Evolutionary conservation across 2,888 invertebrate genomes (phyloP).

Genomic region (Tanaodytes sp.): DNA sequence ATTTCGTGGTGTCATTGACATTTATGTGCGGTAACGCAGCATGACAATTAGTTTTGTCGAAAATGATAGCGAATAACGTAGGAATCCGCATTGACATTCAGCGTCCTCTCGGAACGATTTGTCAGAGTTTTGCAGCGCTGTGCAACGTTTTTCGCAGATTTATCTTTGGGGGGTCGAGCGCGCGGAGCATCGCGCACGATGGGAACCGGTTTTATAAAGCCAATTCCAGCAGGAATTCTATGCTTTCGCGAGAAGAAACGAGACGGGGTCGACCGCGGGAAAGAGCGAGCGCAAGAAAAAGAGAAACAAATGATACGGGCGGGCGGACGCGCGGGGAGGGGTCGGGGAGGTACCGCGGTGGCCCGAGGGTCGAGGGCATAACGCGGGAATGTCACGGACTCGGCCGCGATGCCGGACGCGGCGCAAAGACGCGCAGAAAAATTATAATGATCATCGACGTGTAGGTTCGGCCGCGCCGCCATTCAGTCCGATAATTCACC

Average conservation of each 20-base stretch:
- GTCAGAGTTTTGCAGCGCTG: slow-evolving; percentile 52
- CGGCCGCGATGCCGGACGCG: slow-evolving; percentile 30
- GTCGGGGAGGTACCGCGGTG: slow-evolving; percentile 11
- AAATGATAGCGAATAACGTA: slow-evolving; percentile 23
- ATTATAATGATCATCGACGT: slow-evolving; percentile 46
- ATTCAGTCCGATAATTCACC: slow-evolving; percentile 32
- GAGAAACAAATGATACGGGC: slow-evolving; percentile 28
- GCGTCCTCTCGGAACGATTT: slow-evolving; percentile 42
- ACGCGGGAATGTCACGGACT: slow-evolving; percentile 51
- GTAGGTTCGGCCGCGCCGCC: slow-evolving; percentile 18
- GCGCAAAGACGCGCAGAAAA: slow-evolving; percentile 39
- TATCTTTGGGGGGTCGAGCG: slow-evolving; percentile 50
- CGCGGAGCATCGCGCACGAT: slow-evolving; percentile 45
- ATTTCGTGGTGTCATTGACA: slow-evolving; percentile 11
- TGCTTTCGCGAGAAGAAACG: slow-evolving; percentile 62
- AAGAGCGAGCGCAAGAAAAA: slow-evolving; percentile 39
- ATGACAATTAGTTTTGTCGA: neutral
- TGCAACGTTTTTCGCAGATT: slow-evolving; percentile 55
- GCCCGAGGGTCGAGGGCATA: slow-evolving; percentile 48
- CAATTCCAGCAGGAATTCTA: slow-evolving; percentile 61
- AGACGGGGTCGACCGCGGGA: slow-evolving; percentile 27
- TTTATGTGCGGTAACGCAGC: slow-evolving; percentile 8
- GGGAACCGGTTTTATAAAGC: slow-evolving; percentile 62
- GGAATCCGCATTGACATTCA: slow-evolving; percentile 40
- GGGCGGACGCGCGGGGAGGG: slow-evolving; percentile 1